Conservation (phyloP, 2,888 invertebrate species). For the Pollenia angustigena region DNA sequence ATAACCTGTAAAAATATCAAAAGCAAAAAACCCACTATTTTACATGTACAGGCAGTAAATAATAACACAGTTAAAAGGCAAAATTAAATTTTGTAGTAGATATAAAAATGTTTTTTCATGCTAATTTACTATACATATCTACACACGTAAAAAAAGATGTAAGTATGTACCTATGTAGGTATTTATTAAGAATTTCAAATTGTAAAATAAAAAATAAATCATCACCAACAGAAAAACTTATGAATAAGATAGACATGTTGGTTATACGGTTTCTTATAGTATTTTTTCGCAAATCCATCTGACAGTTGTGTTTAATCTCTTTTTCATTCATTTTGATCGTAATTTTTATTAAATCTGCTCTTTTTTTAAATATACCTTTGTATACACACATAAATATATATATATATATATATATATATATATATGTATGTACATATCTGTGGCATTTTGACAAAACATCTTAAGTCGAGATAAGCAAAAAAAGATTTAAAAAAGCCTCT, state of each 20-base stretch:
- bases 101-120: no score
- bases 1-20: constrained; percentile 45
- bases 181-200: not conserved
- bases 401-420: not conserved
- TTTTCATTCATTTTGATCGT: constrained; percentile 7
- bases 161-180: not conserved
- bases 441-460: no score
- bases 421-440: not conserved
- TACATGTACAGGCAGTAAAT: constrained; percentile 14
- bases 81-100: not conserved
- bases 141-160: not conserved
- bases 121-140: not conserved
- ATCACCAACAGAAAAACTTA: not conserved
- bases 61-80: constrained; percentile 11
- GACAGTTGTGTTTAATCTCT: not conserved
- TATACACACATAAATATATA: not conserved
- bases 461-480: no score
- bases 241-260: not conserved
- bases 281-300: not conserved
- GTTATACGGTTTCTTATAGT: not conserved
- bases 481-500: no score
- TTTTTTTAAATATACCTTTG: not conserved
- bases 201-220: not conserved
- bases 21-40: not conserved
- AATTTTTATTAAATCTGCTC: not conserved